phyloP scores from a whole-genome alignment of 2,888 invertebrate genomes.

The Stenolophus ochropezus region DNA sequence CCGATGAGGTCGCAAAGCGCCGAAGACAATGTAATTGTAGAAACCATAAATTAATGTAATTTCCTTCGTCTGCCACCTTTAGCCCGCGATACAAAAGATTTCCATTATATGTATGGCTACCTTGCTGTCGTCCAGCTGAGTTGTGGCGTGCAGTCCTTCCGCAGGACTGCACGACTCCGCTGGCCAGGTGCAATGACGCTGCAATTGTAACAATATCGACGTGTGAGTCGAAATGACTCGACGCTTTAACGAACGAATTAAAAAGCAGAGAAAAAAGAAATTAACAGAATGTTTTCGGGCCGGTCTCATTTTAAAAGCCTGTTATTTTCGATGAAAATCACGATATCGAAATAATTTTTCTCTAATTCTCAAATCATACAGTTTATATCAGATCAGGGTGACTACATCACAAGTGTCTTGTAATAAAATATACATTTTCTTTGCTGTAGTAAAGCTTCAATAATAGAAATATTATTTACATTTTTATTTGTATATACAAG shows the following conservation, averaged over 20 bases:
- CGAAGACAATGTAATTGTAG: constrained; percentile 58
- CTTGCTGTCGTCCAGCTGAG: constrained; percentile 26
- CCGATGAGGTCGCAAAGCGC: constrained; percentile 13
- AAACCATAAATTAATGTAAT: constrained; percentile 60
- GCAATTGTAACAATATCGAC: constrained; percentile 70
- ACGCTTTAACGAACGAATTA: constrained; percentile 61
- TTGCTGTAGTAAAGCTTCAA: no score
- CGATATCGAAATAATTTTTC: constrained; percentile 1
- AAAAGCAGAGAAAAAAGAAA: constrained; percentile 53
- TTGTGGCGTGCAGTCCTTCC: constrained; percentile 3
- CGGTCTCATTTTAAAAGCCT: constrained; percentile 49
- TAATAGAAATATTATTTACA: no score
- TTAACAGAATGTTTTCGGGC: constrained; percentile 52
- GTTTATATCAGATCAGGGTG: no score
- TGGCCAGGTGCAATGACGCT: constrained; percentile 68
- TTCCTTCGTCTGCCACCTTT: constrained; percentile 52
- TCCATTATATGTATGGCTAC: constrained; percentile 60
- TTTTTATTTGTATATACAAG: no score
- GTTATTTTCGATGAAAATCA: constrained; percentile 37
- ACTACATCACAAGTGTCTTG: no score
- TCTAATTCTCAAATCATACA: neutral
- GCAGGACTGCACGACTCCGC: constrained; percentile 34
- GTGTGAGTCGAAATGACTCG: constrained; percentile 71
- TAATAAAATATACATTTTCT: no score
- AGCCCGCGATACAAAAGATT: constrained; percentile 54